These are phyloP conservation scores for Meiosimyza decipiens DNA, from an alignment of 2,888 invertebrate genomes.

Conservation along the genomic window DNA sequence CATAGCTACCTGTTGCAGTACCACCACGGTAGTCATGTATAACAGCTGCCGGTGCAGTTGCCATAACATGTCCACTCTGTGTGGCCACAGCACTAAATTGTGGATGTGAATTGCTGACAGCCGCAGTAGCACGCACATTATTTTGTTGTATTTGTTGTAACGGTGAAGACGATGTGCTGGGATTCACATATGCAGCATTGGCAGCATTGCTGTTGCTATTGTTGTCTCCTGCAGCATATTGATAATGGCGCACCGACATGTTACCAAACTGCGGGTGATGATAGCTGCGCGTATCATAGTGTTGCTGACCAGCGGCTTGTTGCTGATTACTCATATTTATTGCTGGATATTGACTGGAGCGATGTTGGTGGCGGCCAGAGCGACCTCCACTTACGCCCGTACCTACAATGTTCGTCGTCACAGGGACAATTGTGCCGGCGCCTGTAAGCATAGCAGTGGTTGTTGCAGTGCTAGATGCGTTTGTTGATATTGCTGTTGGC, in stretches of 20 bases:
- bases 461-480: slow-evolving; percentile 22
- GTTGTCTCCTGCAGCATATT: slow-evolving; percentile 42
- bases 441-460: slow-evolving; percentile 52
- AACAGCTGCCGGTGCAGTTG: not conserved
- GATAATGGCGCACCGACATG: slow-evolving; percentile 61
- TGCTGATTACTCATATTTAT: slow-evolving; percentile 40
- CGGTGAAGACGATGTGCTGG: not conserved
- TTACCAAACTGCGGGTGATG: slow-evolving; percentile 65
- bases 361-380: slow-evolving; percentile 47
- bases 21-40: no score
- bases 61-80: slow-evolving; percentile 30
- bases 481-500: slow-evolving; percentile 37
- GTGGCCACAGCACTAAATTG: slow-evolving; percentile 45
- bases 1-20: no score
- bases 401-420: slow-evolving; percentile 39
- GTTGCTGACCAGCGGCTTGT: slow-evolving; percentile 32
- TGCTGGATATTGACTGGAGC: slow-evolving; percentile 47
- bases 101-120: slow-evolving; percentile 36
- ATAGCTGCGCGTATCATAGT: slow-evolving; percentile 54
- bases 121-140: no score
- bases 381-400: slow-evolving; percentile 39
- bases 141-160: not conserved
- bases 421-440: slow-evolving; percentile 49
- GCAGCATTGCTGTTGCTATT: slow-evolving; percentile 31
- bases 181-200: no score